Base-by-base conservation (phyloP, 1,140 invertebrate species). In the Radopholus similis region DNA sequence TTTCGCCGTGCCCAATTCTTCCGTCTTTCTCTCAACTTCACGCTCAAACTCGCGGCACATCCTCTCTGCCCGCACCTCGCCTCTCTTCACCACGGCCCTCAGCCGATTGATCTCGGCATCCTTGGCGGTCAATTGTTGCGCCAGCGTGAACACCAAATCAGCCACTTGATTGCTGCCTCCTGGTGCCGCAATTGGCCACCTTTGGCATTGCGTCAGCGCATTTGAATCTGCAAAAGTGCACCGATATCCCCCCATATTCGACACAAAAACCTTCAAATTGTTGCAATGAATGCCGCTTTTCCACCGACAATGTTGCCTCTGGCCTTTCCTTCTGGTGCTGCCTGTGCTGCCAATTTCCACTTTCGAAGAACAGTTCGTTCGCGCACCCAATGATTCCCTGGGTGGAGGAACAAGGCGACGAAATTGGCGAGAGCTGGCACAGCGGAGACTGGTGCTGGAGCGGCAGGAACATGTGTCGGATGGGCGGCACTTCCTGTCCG, bases 321-420 rank as follows among this genome's bases (percentile, higher is more conserved):
- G 18, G 2, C 35, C 51, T 54, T 32, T 54, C n/a, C n/a, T n/a
- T n/a, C 35, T 32, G 35, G 1, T 54, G 49, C 4, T 53, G 51
- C 11, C 18, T 54, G n/a, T n/a, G n/a, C n/a, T n/a, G n/a, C n/a
- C n/a, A n/a, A n/a, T n/a, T n/a, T n/a, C n/a, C n/a, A n/a, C n/a
- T n/a, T n/a, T n/a, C n/a, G n/a, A 54, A n/a, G 30, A 62, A 62
- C 18, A 62, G 18, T 30, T 49, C 59, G 49, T 62, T 62, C 32
- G 28, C 49, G 47, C 59, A 62, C 40, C 59, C 59, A 42, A 62
- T 62, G 32, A 42, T 62, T 21, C 59, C 59, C 32, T 62, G 59
- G 2, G 59, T 62, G 32, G 59, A 62, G 21, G 58, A 60, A 6
- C 40, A 62, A 4, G 59, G 35, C 1, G 51, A 23, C 15, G 51